Percentiles rank a stretch among this genome's conserved stretches.
Evolutionary conservation across 2,113 vertebrate genomes (phyloP).

Genomic region (Ictalurus furcatus): DNA sequence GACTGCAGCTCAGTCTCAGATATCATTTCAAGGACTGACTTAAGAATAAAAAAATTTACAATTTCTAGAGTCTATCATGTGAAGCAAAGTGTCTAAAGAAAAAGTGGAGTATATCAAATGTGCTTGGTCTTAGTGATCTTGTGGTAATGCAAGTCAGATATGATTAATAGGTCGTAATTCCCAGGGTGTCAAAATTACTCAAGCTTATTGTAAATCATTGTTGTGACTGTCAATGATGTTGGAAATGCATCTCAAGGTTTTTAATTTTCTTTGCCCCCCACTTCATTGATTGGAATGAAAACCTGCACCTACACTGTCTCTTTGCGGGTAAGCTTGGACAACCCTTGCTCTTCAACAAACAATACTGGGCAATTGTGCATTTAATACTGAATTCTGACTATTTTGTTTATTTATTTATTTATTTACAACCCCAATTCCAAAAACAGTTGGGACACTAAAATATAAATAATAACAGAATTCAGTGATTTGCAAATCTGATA

Average conservation of each 20-base stretch:
- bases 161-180: neutral
- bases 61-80: slow-evolving; percentile 23
- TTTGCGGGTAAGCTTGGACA: too few species aligned
- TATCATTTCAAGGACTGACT: slow-evolving; percentile 39
- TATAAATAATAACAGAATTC: too few species aligned
- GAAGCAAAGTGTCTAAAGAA: slow-evolving; percentile 27
- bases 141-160: neutral
- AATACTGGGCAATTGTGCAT: too few species aligned
- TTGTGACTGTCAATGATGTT: neutral
- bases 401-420: neutral
- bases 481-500: too few species aligned
- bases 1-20: slow-evolving; percentile 33
- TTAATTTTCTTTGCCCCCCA: neutral
- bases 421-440: neutral
- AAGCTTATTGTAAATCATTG: neutral
- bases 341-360: neutral
- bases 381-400: neutral
- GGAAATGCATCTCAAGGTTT: neutral
- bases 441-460: too few species aligned
- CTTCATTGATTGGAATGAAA: too few species aligned
- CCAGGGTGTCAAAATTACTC: neutral
- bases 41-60: slow-evolving; percentile 17
- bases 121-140: neutral
- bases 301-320: too few species aligned
- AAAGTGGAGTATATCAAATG: slow-evolving; percentile 30